Base-by-base conservation (phyloP, 2,113 vertebrate genomes). In the Grammomys dolichurus region DNA sequence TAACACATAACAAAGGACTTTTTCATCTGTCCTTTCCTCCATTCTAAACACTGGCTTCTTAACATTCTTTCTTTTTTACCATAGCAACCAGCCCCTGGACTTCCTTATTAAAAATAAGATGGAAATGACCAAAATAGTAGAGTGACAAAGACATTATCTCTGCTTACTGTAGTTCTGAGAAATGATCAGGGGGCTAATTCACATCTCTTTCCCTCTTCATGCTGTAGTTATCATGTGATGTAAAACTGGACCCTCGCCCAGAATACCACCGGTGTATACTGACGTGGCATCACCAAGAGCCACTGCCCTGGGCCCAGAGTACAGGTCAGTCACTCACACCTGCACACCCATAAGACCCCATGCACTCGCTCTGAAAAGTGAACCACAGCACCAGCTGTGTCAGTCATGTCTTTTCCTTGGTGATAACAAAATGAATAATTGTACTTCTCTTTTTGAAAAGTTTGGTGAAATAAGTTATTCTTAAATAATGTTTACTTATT, bases 281-380 rank as follows among this genome's bases (percentile, higher is more conserved):
- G 98, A 99, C 99, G 97, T 99, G 99, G 99, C 99, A 99, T 99
- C 99, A 99, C 99, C 99, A 99, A 99, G 99, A 99, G 98, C 99
- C 99, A 98, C 99, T 99, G 98, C 99, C 99, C 98, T 99, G 99
- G 99, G 99, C 99, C 98, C 99, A 99, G 98, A 99, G 99, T 99
- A 99, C 99, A 99, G 99, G 99, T 99, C 97, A 97, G 98, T 98
- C 90, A 22, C 11, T 80, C 76, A 76, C 46, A 90, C 81, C 60
- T 87, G 9, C 51, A 89, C 54, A 67, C 78, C 9, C 40, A 5
- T 40, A 7, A 26, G 63, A 40, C 2, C 60, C 65, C 84, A 1
- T 70, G 17, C 17, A 77, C 67, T n/a, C 48, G 19, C 87, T 56
- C 70, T 89, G 4, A 87, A 84, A 92, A 91, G 63, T 22, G 82